These are phyloP conservation scores for Gonatopus flavifemur DNA, from an alignment of 1,140 invertebrate genomes.

Conservation along the genomic window DNA sequence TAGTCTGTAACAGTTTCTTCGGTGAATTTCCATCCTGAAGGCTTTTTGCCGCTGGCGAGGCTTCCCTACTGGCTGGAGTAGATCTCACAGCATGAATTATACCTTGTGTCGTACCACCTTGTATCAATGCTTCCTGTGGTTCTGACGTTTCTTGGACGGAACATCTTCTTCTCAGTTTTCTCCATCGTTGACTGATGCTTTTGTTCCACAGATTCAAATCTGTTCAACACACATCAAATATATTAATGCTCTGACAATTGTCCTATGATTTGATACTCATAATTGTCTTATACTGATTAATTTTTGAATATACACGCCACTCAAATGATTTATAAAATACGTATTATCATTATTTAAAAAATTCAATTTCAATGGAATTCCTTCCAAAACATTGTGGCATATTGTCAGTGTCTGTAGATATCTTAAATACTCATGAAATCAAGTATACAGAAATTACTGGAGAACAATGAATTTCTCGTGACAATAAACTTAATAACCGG, in stretches of 20 bases:
- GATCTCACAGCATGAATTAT: conserved; percentile 43
- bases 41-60: conserved; percentile 48
- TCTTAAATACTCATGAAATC: too few species aligned
- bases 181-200: conserved; percentile 73
- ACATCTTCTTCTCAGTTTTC: conserved; percentile 68
- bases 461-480: too few species aligned
- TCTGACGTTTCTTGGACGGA: conserved; percentile 63
- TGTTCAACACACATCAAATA: conserved; percentile 50
- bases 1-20: conserved; percentile 63
- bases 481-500: too few species aligned
- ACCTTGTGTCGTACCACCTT: conserved; percentile 47
- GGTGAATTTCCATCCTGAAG: conserved; percentile 37
- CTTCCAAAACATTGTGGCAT: too few species aligned
- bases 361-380: too few species aligned
- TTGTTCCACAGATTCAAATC: conserved; percentile 72
- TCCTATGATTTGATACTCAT: too few species aligned
- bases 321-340: too few species aligned
- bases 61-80: conserved; percentile 51
- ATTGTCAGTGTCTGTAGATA: too few species aligned
- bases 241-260: not conserved
- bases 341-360: too few species aligned
- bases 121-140: conserved; percentile 47
- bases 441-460: too few species aligned
- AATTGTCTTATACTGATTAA: too few species aligned
- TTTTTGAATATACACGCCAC: too few species aligned